Base-by-base conservation (phyloP, 2,797 vertebrate genomes). In the Typhlichthys subterraneus region DNA sequence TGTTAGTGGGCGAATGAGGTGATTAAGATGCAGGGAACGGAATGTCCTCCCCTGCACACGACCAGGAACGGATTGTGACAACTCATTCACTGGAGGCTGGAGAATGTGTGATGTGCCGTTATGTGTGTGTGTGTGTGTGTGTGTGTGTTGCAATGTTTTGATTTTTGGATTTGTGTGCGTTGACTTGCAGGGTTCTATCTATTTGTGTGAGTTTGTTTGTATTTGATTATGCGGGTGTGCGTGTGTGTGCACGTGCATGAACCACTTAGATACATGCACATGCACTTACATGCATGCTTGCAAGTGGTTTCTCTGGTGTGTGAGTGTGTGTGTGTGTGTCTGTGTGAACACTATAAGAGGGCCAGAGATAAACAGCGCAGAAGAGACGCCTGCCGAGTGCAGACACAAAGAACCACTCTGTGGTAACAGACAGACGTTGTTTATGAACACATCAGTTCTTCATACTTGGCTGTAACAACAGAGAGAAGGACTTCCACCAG, bases 1-100 rank as follows among this genome's bases (percentile, higher is more conserved):
- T 50, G 13, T 73, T 45, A 75, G 68, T 75, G 76, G 72, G 75
- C 88, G 85, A 86, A 89, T 84, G 63, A 72, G 66, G 70, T 42
- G 73, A 79, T 91, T 91, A 86, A 85, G 82, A 91, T 91, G 84
- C 87, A 88, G 77, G 84, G 83, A 86, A 80, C 88, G 87, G 74
- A 84, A 88, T 84, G 88, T 83, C 83, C 75, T 81, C 78, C 68
- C 63, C 9, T 46, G 46, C 9, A 69, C 63, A 53, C 77, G 69
- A 54, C 72, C 69, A 56, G 79, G 64, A 76, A 77, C 79, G 67
- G 81, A 82, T 67, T 71, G 75, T 63, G 67, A 70, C 53, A 72
- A 70, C 67, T 83, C 79, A 75, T 76, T 82, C 1, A 56, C 55
- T 51, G 70, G 15, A 75, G 58, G 45, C 8, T 19, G 42, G 45